Evolutionary conservation across 2,113 vertebrate genomes (phyloP).

Genomic region (Trachemys scripta): DNA sequence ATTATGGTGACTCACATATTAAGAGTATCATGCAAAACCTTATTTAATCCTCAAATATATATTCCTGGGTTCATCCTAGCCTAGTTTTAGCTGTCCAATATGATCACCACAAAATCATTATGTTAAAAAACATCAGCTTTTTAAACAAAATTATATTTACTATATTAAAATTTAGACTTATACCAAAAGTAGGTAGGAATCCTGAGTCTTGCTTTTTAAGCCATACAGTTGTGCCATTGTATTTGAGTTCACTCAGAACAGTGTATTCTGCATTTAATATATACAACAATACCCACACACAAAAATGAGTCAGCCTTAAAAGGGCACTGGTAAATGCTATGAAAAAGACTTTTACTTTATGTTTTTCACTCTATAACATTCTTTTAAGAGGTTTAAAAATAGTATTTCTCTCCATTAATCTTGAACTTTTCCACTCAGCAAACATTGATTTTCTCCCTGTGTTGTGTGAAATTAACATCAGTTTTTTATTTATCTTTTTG

Average conservation of each 20-base stretch:
- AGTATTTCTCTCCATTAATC: conserved; percentile 6
- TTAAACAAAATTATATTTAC: conserved; percentile 30
- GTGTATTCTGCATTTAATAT: conserved; percentile 12
- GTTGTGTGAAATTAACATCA: conserved; percentile 1
- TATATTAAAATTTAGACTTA: conserved; percentile 50
- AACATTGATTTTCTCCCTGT: neutral
- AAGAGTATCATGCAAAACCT: conserved; percentile 55
- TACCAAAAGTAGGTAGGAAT: conserved; percentile 27
- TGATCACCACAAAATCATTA: conserved; percentile 59
- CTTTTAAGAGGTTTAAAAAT: conserved; percentile 53
- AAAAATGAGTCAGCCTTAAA: conserved; percentile 62
- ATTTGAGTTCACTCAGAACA: neutral
- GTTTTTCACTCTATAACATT: conserved; percentile 52
- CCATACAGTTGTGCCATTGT: conserved; percentile 1
- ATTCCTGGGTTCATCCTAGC: conserved; percentile 57
- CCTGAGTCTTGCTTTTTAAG: conserved; percentile 19
- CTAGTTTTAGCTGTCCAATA: conserved; percentile 72
- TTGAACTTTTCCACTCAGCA: conserved; percentile 54
- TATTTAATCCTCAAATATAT: conserved; percentile 63
- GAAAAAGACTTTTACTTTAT: conserved; percentile 36
- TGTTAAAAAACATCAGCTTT: conserved; percentile 36
- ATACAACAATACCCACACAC: neutral
- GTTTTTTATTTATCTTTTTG: neutral
- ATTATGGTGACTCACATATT: conserved; percentile 27
- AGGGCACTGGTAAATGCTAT: conserved; percentile 42